Percentiles rank a stretch among this genome's conserved stretches.
These are phyloP conservation scores for Bombus huntii DNA, from an alignment of 1,140 invertebrate species.

Conservation along the genomic window DNA sequence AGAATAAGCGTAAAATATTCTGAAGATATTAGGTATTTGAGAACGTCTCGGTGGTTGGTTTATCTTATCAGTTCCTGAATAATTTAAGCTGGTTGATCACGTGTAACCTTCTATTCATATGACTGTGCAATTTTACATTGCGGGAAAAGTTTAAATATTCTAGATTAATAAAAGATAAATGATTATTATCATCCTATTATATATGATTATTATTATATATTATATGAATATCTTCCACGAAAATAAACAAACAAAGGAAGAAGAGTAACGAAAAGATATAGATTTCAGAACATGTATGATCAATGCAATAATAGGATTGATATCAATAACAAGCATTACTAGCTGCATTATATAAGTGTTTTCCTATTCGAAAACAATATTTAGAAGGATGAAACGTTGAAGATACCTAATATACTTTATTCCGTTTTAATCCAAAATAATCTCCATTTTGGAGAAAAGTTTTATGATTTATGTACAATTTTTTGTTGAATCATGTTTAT, in stretches of 20 bases:
- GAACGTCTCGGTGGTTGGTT: background rate
- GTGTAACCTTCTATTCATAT: background rate
- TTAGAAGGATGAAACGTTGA: background rate
- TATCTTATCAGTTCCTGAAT: conserved; percentile 39
- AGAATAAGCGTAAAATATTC: background rate
- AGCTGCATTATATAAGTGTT: background rate
- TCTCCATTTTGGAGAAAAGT: background rate
- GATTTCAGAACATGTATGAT: background rate
- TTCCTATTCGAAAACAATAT: background rate
- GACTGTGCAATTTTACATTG: too few species aligned
- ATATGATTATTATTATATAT: too few species aligned
- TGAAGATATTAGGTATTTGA: background rate
- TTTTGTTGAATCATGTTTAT: background rate
- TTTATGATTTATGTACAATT: background rate
- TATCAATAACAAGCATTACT: background rate
- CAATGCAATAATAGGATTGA: background rate
- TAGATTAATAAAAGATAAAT: too few species aligned
- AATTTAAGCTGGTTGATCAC: conserved; percentile 18
- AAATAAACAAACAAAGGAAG: background rate
- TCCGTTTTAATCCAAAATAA: background rate
- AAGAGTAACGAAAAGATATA: background rate
- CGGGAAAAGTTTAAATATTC: too few species aligned
- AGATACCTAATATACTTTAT: too few species aligned
- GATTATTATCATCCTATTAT: too few species aligned
- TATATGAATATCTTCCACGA: background rate